phyloP scores from a whole-genome alignment of 2,113 vertebrate species.

The Thamnophis sirtalis region DNA sequence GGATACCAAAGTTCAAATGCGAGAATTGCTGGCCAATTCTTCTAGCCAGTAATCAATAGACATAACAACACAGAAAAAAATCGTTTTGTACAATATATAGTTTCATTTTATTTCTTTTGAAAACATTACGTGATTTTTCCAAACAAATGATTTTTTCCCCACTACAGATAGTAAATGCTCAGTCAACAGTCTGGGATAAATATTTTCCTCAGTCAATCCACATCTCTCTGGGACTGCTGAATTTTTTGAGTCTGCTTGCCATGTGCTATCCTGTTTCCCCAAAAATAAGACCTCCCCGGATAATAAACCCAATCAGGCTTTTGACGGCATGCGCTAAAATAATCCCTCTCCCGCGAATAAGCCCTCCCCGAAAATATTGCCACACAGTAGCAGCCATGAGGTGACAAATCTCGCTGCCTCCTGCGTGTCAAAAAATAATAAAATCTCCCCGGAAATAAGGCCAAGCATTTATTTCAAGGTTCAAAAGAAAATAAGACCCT shows the following conservation, averaged over 20 bases:
- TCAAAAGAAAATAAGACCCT: too few species aligned
- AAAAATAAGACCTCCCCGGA: too few species aligned
- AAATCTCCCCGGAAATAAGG: too few species aligned
- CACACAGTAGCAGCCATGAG: too few species aligned
- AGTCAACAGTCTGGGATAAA: constrained; percentile 34
- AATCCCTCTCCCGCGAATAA: too few species aligned
- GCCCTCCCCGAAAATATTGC: too few species aligned
- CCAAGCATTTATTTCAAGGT: too few species aligned
- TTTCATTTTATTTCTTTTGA: constrained; percentile 63
- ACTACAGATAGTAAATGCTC: constrained; percentile 44
- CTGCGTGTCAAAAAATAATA: too few species aligned
- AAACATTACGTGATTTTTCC: constrained; percentile 37
- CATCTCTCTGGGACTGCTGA: constrained; percentile 23
- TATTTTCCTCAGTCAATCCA: not conserved
- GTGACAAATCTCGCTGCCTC: too few species aligned
- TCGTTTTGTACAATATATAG: constrained; percentile 46
- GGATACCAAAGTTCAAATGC: not conserved
- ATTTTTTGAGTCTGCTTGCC: constrained; percentile 14
- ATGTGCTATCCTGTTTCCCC: not conserved
- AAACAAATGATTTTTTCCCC: constrained; percentile 47
- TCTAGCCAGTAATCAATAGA: not conserved
- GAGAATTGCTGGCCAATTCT: not conserved
- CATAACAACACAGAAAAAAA: constrained; percentile 17
- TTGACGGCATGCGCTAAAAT: too few species aligned
- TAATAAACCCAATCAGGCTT: too few species aligned